Percentiles rank a stretch among this genome's conserved stretches.
Evolutionary conservation across 2,113 vertebrate species (phyloP).

Genomic region (Halcyon senegalensis): DNA sequence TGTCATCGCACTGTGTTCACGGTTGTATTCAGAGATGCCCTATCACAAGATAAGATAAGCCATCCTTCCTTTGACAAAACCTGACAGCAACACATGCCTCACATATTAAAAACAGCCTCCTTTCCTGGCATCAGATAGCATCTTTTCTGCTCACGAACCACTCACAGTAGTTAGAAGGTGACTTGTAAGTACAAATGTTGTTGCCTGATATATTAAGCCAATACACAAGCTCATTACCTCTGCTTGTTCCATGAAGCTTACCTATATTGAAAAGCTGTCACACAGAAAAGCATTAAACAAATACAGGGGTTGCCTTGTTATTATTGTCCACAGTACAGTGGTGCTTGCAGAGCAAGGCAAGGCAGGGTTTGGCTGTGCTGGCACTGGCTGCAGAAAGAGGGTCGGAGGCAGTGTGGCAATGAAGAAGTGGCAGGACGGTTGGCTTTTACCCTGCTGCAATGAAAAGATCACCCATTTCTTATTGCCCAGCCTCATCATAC

Average conservation of each 20-base stretch:
- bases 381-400: neutral
- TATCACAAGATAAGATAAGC: neutral
- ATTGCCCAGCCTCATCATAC: neutral
- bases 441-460: neutral
- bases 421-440: neutral
- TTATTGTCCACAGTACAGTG: neutral
- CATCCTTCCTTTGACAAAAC: constrained; percentile 10
- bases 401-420: neutral
- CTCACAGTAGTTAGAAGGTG: neutral
- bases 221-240: constrained; percentile 54
- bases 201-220: constrained; percentile 56
- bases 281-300: constrained; percentile 15
- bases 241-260: neutral
- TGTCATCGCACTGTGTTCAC: fast-evolving
- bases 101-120: neutral
- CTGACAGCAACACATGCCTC: neutral
- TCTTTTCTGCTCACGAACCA: neutral
- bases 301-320: neutral
- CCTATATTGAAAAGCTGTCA: constrained; percentile 58
- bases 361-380: neutral
- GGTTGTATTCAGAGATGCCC: neutral
- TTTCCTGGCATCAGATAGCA: constrained; percentile 29
- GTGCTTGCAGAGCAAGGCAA: neutral
- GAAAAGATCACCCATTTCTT: neutral
- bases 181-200: neutral